These are phyloP conservation scores for Maniola jurtina DNA, from an alignment of 1,140 invertebrate genomes.

Conservation along the genomic window DNA sequence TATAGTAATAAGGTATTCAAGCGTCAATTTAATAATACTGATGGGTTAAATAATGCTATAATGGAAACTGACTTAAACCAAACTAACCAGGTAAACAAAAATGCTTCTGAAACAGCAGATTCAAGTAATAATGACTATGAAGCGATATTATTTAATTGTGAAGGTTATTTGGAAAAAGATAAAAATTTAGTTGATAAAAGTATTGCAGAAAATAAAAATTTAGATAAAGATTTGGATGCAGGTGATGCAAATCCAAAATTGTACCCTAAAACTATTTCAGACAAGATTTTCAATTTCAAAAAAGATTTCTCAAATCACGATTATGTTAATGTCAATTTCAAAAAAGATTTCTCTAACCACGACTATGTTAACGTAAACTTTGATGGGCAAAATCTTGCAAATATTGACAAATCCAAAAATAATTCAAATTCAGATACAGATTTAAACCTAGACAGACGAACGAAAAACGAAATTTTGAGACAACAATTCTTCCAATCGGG, in stretches of 20 bases:
- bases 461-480: conserved; percentile 61
- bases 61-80: no score
- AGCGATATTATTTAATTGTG: conserved; percentile 54
- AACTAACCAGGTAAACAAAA: neutral
- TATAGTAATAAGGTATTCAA: conserved; percentile 57
- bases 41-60: conserved; percentile 13
- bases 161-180: conserved; percentile 54
- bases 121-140: conserved; percentile 43
- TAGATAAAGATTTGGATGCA: conserved; percentile 1
- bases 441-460: conserved; percentile 48
- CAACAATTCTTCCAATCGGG: conserved; percentile 63
- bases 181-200: conserved; percentile 9
- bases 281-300: conserved; percentile 69
- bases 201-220: conserved; percentile 36
- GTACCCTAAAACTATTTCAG: conserved; percentile 54
- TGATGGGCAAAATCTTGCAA: conserved; percentile 21
- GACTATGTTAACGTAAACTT: conserved; percentile 61
- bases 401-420: neutral
- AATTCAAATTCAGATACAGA: conserved; percentile 35
- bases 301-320: conserved; percentile 68
- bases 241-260: conserved; percentile 38
- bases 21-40: neutral
- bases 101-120: neutral
- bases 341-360: conserved; percentile 69
- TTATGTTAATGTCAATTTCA: conserved; percentile 44